Evolutionary conservation across 2,888 invertebrate genomes (phyloP).

Genomic region (Idaea aversata): DNA sequence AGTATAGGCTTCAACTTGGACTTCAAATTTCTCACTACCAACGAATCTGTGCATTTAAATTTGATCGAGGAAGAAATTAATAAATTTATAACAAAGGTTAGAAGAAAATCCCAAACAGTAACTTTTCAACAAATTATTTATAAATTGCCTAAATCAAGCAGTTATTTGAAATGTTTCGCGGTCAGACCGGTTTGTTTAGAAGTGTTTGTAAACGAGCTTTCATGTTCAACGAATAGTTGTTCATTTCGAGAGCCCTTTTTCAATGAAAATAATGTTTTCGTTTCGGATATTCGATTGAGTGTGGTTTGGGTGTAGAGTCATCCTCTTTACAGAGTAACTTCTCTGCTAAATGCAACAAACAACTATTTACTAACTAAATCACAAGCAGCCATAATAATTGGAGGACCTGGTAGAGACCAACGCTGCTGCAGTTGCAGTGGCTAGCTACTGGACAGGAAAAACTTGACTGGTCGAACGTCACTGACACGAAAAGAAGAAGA

Average conservation of each 20-base stretch:
- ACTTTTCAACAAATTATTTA: slow-evolving; percentile 58
- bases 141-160: slow-evolving; percentile 64
- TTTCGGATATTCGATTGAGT: background rate
- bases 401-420: no score
- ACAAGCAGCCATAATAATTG: no score
- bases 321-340: background rate
- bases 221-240: slow-evolving; percentile 40
- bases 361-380: slow-evolving; percentile 2
- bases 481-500: no score
- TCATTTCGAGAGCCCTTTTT: slow-evolving; percentile 20
- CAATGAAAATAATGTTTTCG: slow-evolving; percentile 6
- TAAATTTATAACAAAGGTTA: slow-evolving; percentile 2
- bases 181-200: slow-evolving; percentile 51
- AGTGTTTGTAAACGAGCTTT: slow-evolving; percentile 54
- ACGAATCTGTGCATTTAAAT: no score
- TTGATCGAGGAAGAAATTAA: no score
- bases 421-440: no score
- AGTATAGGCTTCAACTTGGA: no score
- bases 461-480: no score
- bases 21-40: no score
- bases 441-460: no score
- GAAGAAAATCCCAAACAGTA: slow-evolving; percentile 41
- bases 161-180: slow-evolving; percentile 64
- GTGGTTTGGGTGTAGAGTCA: background rate
- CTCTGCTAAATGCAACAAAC: no score